Conservation (phyloP, 64 coral and sea anemone species). For the Trachythela sp. region DNA sequence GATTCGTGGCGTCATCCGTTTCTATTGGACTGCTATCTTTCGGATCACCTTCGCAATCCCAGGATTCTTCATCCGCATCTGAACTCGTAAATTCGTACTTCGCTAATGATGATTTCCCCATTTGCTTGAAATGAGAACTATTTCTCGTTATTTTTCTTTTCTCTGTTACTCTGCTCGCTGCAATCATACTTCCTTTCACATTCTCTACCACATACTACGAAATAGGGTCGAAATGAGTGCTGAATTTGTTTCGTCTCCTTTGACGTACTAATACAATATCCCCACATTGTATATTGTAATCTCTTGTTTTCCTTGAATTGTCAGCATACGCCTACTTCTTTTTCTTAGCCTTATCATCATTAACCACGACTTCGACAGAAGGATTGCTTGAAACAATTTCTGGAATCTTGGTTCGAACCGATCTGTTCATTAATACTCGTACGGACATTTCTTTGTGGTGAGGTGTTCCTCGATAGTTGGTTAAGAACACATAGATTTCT, state of each 20-base stretch:
- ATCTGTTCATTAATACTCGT: constrained; percentile 20
- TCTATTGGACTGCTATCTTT: not conserved
- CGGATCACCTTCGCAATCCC: not conserved
- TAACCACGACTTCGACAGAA: not conserved
- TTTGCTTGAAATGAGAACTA: not conserved
- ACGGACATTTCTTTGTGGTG: no score
- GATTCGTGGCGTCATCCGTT: not conserved
- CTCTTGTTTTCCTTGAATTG: not conserved
- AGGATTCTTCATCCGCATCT: no score
- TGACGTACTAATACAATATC: not conserved
- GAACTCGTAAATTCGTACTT: not conserved
- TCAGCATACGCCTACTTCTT: not conserved
- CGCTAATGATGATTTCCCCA: not conserved
- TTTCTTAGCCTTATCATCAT: not conserved
- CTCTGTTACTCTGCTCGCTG: not conserved
- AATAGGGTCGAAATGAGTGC: not conserved
- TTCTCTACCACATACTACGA: not conserved
- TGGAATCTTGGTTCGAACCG: not conserved
- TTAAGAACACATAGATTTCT: not conserved
- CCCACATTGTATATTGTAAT: not conserved
- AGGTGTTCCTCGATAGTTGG: constrained; percentile 9
- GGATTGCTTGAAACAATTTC: not conserved
- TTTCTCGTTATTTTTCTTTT: not conserved
- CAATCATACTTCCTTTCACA: not conserved
- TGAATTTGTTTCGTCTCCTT: not conserved